These are phyloP conservation scores for Helarctos malayanus DNA, from an alignment of 2,797 vertebrate genomes.

Conservation along the genomic window DNA sequence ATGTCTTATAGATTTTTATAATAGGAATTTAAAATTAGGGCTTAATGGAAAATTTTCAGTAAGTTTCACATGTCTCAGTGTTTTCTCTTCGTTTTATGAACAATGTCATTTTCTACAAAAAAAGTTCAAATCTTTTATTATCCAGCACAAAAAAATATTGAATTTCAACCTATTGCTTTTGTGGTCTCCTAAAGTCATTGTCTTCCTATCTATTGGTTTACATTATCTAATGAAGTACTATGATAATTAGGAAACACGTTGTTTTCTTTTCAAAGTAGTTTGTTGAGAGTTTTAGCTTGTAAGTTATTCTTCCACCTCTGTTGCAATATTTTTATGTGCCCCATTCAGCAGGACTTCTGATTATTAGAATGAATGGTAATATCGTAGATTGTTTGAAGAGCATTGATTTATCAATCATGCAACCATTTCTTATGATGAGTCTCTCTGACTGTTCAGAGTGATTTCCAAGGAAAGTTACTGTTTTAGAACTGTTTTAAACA, in stretches of 20 bases:
- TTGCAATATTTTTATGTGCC: background rate
- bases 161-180: background rate
- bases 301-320: background rate
- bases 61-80: background rate
- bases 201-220: background rate
- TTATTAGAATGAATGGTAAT: background rate
- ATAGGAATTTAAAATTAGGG: constrained; percentile 4
- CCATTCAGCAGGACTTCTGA: constrained; percentile 7
- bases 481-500: constrained; percentile 30
- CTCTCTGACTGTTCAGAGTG: background rate
- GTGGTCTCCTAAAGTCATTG: background rate
- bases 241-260: background rate
- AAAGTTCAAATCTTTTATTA: background rate
- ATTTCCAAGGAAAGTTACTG: background rate
- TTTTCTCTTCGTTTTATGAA: background rate
- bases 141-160: background rate
- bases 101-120: background rate
- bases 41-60: background rate
- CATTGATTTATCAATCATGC: background rate
- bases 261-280: background rate
- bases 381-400: background rate
- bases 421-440: background rate
- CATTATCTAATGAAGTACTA: background rate
- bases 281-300: background rate
- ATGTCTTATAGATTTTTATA: background rate